Evolutionary conservation across 64 coral and sea anemone species (phyloP).

Genomic region (Orbicella faveolata): DNA sequence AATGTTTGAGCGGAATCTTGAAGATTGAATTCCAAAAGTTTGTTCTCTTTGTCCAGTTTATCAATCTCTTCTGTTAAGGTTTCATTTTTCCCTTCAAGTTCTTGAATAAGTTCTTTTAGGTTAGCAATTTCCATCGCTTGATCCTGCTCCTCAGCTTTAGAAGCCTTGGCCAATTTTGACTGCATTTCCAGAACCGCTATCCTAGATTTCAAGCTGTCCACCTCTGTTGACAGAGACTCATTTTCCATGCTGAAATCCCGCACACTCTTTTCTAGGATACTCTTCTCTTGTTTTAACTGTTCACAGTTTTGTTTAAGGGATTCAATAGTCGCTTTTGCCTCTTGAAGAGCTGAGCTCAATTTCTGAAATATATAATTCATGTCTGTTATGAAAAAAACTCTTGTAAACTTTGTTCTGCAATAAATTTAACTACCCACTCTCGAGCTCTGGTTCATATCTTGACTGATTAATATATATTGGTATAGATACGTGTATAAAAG

Average conservation of each 20-base stretch:
- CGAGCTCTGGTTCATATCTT: too few species aligned
- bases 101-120: conserved; percentile 1
- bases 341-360: conserved; percentile 33
- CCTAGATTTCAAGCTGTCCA: conserved; percentile 50
- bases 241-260: conserved; percentile 54
- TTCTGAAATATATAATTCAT: conserved; percentile 43
- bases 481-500: too few species aligned
- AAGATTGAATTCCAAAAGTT: conserved; percentile 66
- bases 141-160: conserved; percentile 25
- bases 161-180: conserved; percentile 27
- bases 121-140: conserved; percentile 11
- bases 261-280: conserved; percentile 37
- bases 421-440: too few species aligned
- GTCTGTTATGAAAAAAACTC: too few species aligned
- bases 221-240: conserved; percentile 43
- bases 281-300: conserved; percentile 55
- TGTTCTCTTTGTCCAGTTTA: conserved; percentile 47
- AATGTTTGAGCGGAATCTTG: conserved; percentile 70
- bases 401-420: too few species aligned
- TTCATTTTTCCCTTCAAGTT: conserved; percentile 29
- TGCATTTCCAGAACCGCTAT: conserved; percentile 61
- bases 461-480: too few species aligned
- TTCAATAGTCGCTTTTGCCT: conserved; percentile 46
- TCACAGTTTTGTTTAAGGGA: conserved; percentile 34
- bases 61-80: conserved; percentile 32